A percentile compares a stretch with the other conserved stretches of the same genome.
Evolutionary conservation across 2,113 vertebrate genomes (phyloP).

Genomic region (Zosterops lateralis): DNA sequence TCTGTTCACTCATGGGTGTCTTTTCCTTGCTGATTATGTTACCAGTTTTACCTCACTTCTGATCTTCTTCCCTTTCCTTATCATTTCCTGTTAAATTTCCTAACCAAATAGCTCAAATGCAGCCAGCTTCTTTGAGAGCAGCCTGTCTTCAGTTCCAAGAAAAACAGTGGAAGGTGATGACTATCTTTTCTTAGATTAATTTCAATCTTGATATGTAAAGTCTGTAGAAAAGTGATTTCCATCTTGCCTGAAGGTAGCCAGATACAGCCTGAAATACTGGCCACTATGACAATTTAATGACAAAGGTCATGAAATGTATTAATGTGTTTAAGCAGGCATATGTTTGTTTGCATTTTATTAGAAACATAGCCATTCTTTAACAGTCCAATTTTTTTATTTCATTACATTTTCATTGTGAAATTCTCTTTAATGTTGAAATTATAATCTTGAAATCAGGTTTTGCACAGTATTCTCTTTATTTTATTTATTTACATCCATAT

Average conservation of each 20-base stretch:
- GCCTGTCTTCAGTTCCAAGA: not conserved
- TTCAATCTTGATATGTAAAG: not conserved
- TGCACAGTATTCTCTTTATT: not conserved
- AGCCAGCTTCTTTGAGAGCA: not conserved
- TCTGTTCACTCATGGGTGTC: accelerated
- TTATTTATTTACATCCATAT: not conserved
- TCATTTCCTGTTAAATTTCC: conserved; percentile 17
- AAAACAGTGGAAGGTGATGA: not conserved
- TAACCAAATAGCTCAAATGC: not conserved
- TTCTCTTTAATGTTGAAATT: not conserved
- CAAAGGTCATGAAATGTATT: not conserved
- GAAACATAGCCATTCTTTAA: not conserved
- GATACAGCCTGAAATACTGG: not conserved
- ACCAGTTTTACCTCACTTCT: not conserved
- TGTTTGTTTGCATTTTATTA: not conserved
- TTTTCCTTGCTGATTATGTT: not conserved
- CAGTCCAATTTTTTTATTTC: not conserved
- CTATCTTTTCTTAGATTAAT: not conserved
- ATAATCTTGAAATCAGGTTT: not conserved
- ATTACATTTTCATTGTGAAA: not conserved
- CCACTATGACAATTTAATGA: not conserved
- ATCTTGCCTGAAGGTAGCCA: not conserved
- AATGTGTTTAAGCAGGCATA: not conserved
- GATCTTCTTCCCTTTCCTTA: not conserved
- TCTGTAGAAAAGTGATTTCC: not conserved